A percentile compares a stretch with the other conserved stretches of the same genome.
These are phyloP conservation scores for Plusia festucae DNA, from an alignment of 2,888 invertebrate species.

Conservation along the genomic window DNA sequence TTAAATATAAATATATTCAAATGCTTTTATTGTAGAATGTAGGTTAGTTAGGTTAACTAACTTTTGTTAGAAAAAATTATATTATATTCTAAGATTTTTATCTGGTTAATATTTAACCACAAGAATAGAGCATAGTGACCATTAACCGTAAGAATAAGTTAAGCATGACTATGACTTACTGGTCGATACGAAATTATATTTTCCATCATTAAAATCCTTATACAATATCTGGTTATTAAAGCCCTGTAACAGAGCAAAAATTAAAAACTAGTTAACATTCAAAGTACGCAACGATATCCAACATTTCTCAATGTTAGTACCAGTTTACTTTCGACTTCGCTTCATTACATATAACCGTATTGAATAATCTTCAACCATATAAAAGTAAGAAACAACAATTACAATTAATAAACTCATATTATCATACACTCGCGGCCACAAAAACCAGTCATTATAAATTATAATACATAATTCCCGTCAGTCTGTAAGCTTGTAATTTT, in stretches of 20 bases:
- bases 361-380: slow-evolving; percentile 58
- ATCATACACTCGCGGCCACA: slow-evolving; percentile 43
- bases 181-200: background rate
- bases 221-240: background rate
- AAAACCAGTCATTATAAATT: slow-evolving; percentile 42
- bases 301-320: slow-evolving; percentile 54
- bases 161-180: no score
- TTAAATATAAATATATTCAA: no score
- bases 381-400: slow-evolving; percentile 46
- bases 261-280: slow-evolving; percentile 7
- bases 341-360: slow-evolving; percentile 58
- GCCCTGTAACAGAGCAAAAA: background rate
- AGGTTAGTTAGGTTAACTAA: no score
- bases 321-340: slow-evolving; percentile 47
- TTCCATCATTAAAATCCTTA: background rate
- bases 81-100: no score
- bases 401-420: slow-evolving; percentile 48
- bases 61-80: no score
- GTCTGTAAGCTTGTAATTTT: slow-evolving; percentile 19
- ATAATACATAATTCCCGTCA: slow-evolving; percentile 38
- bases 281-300: slow-evolving; percentile 34
- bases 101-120: no score
- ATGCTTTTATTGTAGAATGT: no score
- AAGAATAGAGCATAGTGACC: no score
- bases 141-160: background rate